Evolutionary conservation across 1,140 invertebrate genomes (phyloP).

Genomic region (Conus ventricosus): DNA sequence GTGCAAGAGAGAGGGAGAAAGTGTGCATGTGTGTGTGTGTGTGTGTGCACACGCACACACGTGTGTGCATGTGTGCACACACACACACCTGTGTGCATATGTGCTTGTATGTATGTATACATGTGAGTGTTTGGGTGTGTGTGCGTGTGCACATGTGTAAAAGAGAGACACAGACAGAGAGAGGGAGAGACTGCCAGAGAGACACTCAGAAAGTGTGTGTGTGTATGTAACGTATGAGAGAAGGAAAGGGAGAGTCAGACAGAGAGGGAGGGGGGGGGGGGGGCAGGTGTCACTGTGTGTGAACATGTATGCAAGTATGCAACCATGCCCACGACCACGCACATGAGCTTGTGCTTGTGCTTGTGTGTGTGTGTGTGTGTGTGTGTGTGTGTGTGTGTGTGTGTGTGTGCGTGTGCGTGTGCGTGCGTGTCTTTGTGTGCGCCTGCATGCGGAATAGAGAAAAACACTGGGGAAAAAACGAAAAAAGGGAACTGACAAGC

Average conservation of each 20-base stretch:
- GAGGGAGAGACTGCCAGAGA: too few relatives aligned
- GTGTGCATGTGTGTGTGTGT: neutral
- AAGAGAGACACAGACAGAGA: too few relatives aligned
- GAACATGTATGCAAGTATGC: neutral
- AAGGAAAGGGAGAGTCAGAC: neutral
- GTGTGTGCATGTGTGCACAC: neutral
- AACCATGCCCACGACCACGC: neutral
- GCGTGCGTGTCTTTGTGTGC: neutral
- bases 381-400: slow-evolving; percentile 1
- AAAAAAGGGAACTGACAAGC: too few relatives aligned
- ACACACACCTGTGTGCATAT: neutral
- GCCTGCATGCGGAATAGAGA: too few relatives aligned
- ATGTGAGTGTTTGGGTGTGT: neutral
- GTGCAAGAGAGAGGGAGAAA: too few relatives aligned
- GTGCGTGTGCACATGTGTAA: neutral
- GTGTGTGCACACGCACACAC: neutral
- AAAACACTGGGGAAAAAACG: too few relatives aligned
- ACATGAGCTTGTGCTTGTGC: neutral
- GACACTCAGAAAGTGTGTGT: neutral
- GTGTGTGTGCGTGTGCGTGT: neutral
- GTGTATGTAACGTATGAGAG: neutral
- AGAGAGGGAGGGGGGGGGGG: too few relatives aligned
- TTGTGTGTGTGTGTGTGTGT: neutral
- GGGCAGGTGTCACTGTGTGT: neutral
- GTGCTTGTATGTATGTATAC: neutral